Evolutionary conservation across 2,797 vertebrate genomes (phyloP), one percentile per base, ranked within the genome.

Genomic region (Pseudochaenichthys georgianus): DNA sequence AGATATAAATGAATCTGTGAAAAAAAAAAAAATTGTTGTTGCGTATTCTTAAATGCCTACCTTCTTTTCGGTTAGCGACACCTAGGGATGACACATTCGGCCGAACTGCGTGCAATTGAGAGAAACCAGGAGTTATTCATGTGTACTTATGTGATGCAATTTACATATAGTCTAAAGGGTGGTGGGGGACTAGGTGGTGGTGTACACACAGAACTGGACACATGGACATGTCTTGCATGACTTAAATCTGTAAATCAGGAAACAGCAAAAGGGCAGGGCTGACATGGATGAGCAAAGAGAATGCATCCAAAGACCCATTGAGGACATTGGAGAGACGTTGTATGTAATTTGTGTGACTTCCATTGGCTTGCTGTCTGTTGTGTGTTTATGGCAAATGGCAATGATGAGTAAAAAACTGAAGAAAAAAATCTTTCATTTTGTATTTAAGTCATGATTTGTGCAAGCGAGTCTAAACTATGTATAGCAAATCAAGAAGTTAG

Each of bases 41-140:
- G 82, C 93, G 94, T 90, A 86, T 91, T 93, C 92, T 92, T 83
- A 82, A 81, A 90, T 93, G 97, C 98, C 97, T 99, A 99, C 98
- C 97, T 99, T 99, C 96, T 94, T 98, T 99, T 97, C 96, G 96
- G 94, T 98, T 99, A 98, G 98, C 97, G 96, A 97, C 97, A 96
- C 98, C 98, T 98, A 99, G 97, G 91, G 97, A 99, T 92, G 98
- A 98, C 93, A 97, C 96, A 96, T 98, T 99, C 96, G 96, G 97
- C 96, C 96, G 97, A 96, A 98, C 98, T 99, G 97, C 95, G 95
- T 95, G 94, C 94, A 95, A 95, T 96, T 94, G 92, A 96, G 95
- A 98, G 94, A 99, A 97, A 98, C 95, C 95, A 97, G 95, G 93
- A 94, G 95, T 96, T 96, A 96, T 97, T 99, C 96, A 96, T 92